phyloP scores from a whole-genome alignment of 2,888 invertebrate species.

The Invenusta paracnida region DNA sequence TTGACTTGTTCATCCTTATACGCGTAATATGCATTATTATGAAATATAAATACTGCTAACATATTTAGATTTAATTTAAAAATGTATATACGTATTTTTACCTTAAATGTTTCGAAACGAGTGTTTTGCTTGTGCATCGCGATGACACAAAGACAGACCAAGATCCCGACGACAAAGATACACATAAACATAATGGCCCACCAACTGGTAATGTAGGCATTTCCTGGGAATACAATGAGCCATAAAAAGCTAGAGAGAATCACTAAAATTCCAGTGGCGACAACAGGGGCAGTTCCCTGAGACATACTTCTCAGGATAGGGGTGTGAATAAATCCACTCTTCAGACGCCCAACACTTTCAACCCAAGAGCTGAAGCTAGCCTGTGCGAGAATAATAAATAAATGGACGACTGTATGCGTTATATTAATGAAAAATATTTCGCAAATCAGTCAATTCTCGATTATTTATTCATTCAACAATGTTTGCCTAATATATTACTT shows the following conservation, averaged over 20 bases:
- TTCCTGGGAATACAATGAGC: not conserved
- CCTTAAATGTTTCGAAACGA: slow-evolving; percentile 58
- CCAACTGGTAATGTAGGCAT: slow-evolving; percentile 68
- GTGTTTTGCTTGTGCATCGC: slow-evolving; percentile 59
- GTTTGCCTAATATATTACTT: not conserved
- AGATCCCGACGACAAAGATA: slow-evolving; percentile 52
- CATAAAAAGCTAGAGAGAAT: slow-evolving; percentile 62
- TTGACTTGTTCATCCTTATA: no score
- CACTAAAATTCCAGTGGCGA: slow-evolving; percentile 64
- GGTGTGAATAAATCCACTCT: slow-evolving; percentile 70
- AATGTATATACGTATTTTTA: slow-evolving; percentile 47
- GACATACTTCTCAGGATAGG: slow-evolving; percentile 72
- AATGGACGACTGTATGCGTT: not conserved
- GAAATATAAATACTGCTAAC: no score
- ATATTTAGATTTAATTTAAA: no score
- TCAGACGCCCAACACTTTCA: slow-evolving; percentile 69
- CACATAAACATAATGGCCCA: slow-evolving; percentile 63
- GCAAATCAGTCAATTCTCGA: no score
- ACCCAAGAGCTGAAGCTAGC: slow-evolving; percentile 44
- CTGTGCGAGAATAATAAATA: not conserved
- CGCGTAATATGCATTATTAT: no score
- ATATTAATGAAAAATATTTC: no score
- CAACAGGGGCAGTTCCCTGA: slow-evolving; percentile 72
- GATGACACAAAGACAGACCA: slow-evolving; percentile 56
- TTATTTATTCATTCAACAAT: not conserved